These are phyloP conservation scores for Microctenopoma stevenorrisi DNA, from an alignment of 2,797 vertebrate genomes.

Conservation along the genomic window DNA sequence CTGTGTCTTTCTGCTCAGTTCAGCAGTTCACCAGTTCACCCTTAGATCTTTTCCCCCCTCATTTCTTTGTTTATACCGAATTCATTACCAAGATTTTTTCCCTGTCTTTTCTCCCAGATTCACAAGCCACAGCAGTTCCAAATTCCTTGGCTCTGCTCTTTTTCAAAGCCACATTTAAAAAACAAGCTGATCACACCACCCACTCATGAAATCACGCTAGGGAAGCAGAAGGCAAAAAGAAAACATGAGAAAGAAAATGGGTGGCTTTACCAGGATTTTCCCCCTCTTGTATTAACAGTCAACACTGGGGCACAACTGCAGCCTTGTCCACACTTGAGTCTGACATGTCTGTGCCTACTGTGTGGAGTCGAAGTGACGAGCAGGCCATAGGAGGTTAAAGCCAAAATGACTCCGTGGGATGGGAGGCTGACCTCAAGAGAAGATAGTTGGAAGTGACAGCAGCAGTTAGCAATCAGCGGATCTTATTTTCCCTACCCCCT, in stretches of 20 bases:
- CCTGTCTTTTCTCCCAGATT: slow-evolving; percentile 74
- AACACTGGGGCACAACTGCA: slow-evolving; percentile 60
- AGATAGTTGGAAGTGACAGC: slow-evolving; percentile 82
- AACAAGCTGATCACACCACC: slow-evolving; percentile 81
- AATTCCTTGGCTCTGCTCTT: slow-evolving; percentile 82
- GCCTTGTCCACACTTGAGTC: slow-evolving; percentile 64
- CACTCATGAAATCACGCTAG: slow-evolving; percentile 79
- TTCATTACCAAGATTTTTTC: slow-evolving; percentile 78
- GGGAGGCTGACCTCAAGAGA: slow-evolving; percentile 75
- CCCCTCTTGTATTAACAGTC: slow-evolving; percentile 55
- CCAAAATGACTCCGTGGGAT: slow-evolving; percentile 77
- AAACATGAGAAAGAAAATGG: slow-evolving; percentile 65
- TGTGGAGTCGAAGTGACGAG: slow-evolving; percentile 69
- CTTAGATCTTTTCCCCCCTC: slow-evolving; percentile 45
- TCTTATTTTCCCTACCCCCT: slow-evolving; percentile 73
- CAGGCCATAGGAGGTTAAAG: slow-evolving; percentile 63
- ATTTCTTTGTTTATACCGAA: slow-evolving; percentile 79
- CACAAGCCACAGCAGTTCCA: slow-evolving; percentile 83
- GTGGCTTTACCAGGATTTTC: slow-evolving; percentile 46
- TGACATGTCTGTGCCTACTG: slow-evolving; percentile 68
- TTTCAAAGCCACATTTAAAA: slow-evolving; percentile 84
- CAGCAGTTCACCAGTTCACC: slow-evolving; percentile 67
- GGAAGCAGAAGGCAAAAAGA: slow-evolving; percentile 65
- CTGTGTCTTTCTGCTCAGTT: slow-evolving; percentile 57
- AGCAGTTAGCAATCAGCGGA: slow-evolving; percentile 83